phyloP scores from a whole-genome alignment of 2,888 invertebrate genomes.

The Drosophila multiciliata region DNA sequence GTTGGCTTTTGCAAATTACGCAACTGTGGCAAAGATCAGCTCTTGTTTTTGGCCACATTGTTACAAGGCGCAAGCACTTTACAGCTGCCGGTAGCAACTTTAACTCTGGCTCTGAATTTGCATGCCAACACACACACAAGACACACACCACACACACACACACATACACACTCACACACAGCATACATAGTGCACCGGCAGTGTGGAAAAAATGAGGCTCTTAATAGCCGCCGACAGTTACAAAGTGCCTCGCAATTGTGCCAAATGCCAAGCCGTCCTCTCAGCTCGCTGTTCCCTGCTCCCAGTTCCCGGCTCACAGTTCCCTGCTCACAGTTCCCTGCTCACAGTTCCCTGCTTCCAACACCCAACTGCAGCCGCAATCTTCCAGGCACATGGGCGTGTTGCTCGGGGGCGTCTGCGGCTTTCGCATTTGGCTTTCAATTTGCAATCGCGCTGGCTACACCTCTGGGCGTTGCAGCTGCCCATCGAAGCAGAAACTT shows the following conservation, averaged over 20 bases:
- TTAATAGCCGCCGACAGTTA: constrained; percentile 84
- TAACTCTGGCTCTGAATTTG: constrained; percentile 45
- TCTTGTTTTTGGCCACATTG: constrained; percentile 76
- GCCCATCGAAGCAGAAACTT: constrained; percentile 17
- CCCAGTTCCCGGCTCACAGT: constrained; percentile 2
- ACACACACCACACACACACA: background rate
- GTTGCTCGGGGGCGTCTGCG: constrained; percentile 69
- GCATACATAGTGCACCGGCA: constrained; percentile 57
- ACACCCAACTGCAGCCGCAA: constrained; percentile 1
- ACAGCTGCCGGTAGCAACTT: constrained; percentile 66
- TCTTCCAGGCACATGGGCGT: constrained; percentile 53
- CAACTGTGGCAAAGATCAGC: constrained; percentile 66
- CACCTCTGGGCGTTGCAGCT: constrained; percentile 70
- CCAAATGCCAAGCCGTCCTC: constrained; percentile 58
- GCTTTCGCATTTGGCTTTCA: constrained; percentile 67
- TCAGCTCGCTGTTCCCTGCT: constrained; percentile 6
- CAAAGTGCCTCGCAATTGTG: constrained; percentile 84
- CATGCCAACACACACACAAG: constrained; percentile 57
- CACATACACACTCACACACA: constrained; percentile 26
- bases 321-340: constrained; percentile 1
- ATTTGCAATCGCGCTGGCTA: constrained; percentile 64
- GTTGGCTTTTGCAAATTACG: constrained; percentile 71
- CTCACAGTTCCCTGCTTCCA: constrained; percentile 15
- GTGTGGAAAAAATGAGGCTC: constrained; percentile 76
- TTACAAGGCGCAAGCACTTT: constrained; percentile 56